Base-by-base conservation (phyloP, 2,797 vertebrate genomes). In the Poeciliopsis presidionis region DNA sequence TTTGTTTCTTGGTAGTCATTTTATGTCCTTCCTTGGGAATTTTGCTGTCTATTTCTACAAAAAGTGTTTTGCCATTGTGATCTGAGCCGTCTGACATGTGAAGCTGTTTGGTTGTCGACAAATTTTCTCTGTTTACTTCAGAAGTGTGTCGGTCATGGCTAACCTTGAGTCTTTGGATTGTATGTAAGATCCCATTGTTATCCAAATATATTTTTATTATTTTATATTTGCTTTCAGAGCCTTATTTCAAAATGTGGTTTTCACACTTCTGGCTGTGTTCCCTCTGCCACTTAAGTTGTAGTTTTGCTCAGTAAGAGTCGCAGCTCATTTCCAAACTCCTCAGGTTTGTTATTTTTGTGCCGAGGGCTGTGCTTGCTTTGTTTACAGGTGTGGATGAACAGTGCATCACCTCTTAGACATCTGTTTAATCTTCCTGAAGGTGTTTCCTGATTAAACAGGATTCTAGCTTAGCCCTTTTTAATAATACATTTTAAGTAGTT, bases 381-480 rank as follows among this genome's bases (percentile, higher is more conserved):
- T 73, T 51, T 36, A 28, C 47, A 73, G 71, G 46, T 53, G 47
- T 73, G 49, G 49, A 55, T 39, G 7, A 49, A 49, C 30, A 49
- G 70, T 72, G 70, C 18, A 72, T n/a, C 47, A 36, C 49, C 22
- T 57, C 49, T 55, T 16, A 8, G 25, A 16, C 7, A 14, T 57
- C 20, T 28, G 30, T 43, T 75, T 25, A 76, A 65, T 39, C 30
- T 39, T 51, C 46, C 30, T 51, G 13, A 76, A 36, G 22, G 59
- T 65, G 59, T 75, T 75, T 67, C 45, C 30, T 8, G 3, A 45
- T 76, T 57, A 51, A 49, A 39, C 74, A 49, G 30, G 74, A 47
- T 76, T 36, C 8, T 51, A 49, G 28, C 36, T n/a, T 49, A 39
- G 16, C 41, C n/a, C 41, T 45, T 59, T 30, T 59, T 11, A 41